Evolutionary conservation across 2,113 vertebrate genomes (phyloP).

Genomic region (Glaucomys volans): DNA sequence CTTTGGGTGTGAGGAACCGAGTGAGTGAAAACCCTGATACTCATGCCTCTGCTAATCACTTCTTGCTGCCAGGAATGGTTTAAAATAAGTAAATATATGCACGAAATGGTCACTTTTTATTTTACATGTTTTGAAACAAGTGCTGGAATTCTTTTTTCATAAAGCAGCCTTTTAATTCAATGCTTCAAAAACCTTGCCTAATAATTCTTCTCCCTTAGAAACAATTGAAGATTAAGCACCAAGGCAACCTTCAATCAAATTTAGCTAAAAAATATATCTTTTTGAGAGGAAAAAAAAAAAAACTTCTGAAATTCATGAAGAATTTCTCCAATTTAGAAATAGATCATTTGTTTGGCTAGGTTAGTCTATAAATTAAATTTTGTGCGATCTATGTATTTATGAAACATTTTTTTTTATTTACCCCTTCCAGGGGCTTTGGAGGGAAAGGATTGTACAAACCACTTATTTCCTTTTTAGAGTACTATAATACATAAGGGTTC

Average conservation of each 20-base stretch:
- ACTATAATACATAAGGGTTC: background rate
- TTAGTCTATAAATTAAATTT: slow-evolving; percentile 6
- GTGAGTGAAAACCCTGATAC: slow-evolving; percentile 15
- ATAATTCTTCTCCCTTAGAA: background rate
- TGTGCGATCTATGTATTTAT: background rate
- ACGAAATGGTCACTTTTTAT: background rate
- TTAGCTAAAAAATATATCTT: background rate
- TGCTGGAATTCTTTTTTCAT: background rate
- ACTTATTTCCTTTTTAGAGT: background rate
- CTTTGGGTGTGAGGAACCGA: background rate
- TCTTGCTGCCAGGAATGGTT: background rate
- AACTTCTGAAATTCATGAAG: background rate
- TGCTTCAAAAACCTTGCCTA: slow-evolving; percentile 15
- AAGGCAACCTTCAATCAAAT: background rate
- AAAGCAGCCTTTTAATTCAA: background rate
- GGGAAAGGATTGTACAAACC: background rate
- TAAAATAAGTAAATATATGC: background rate
- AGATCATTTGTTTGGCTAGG: background rate
- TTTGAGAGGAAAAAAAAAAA: background rate
- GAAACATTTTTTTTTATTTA: background rate
- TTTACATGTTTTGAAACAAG: slow-evolving; percentile 47
- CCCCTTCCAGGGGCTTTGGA: background rate
- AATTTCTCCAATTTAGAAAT: background rate
- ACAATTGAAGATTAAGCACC: background rate
- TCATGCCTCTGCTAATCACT: background rate